Conservation (phyloP, 1,140 invertebrate genomes). For the Melitaea cinxia region DNA sequence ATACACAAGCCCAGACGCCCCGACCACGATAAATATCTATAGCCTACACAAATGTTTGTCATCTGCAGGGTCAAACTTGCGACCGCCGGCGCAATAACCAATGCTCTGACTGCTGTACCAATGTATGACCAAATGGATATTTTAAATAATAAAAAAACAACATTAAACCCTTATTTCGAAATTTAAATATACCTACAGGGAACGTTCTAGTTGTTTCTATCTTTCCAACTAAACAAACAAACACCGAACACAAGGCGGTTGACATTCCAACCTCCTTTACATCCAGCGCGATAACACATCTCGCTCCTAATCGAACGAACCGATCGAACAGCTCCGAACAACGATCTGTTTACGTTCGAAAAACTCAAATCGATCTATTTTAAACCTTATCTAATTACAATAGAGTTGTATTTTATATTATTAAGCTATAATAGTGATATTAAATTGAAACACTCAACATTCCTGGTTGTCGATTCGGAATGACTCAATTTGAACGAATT, state of each 20-base stretch:
- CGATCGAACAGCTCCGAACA: slow-evolving; percentile 44
- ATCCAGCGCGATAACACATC: slow-evolving; percentile 62
- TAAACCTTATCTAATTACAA: slow-evolving; percentile 35
- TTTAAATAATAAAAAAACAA: background rate
- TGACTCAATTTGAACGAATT: slow-evolving; percentile 65
- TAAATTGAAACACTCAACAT: slow-evolving; percentile 49
- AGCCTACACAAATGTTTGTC: no score
- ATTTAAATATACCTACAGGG: slow-evolving; percentile 27
- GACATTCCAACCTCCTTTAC: slow-evolving; percentile 63
- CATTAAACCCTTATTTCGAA: slow-evolving; percentile 12
- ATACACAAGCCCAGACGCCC: no score
- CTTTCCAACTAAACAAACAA: slow-evolving; percentile 57
- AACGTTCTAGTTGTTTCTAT: slow-evolving; percentile 26
- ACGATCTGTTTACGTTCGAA: slow-evolving; percentile 26
- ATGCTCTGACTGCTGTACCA: no score
- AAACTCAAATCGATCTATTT: slow-evolving; percentile 21
- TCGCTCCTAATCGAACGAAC: slow-evolving; percentile 56
- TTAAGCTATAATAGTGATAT: background rate
- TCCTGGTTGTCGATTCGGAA: slow-evolving; percentile 59
- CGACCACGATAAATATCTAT: no score
- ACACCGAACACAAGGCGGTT: slow-evolving; percentile 53
- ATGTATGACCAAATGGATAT: background rate
- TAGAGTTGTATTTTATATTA: slow-evolving; percentile 20
- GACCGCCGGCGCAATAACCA: no score
- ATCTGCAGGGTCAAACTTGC: no score